phyloP scores from a whole-genome alignment of 2,888 invertebrate species.

The Agapetus fuscipes region DNA sequence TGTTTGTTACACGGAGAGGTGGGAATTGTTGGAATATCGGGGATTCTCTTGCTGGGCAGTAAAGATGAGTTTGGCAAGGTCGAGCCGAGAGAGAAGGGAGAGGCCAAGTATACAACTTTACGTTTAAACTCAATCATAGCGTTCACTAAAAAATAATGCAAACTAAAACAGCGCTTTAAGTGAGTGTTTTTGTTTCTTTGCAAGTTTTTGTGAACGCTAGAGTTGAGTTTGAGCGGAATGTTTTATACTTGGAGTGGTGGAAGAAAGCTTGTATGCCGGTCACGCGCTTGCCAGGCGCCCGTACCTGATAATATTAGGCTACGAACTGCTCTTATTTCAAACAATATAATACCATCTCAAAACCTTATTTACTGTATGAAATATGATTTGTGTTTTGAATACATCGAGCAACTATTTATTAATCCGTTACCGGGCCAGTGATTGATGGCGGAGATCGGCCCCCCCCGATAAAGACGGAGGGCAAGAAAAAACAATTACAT shows the following conservation, averaged over 20 bases:
- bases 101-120: too few species aligned
- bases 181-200: too few species aligned
- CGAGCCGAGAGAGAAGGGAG: neutral
- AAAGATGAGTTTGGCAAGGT: neutral
- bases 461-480: neutral
- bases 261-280: too few species aligned
- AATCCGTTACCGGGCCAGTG: neutral
- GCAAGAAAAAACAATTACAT: neutral
- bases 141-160: too few species aligned
- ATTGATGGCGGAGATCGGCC: neutral
- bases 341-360: conserved; percentile 16
- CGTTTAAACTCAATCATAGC: too few species aligned
- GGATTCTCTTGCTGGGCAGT: neutral
- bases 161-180: too few species aligned
- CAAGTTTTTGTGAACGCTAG: too few species aligned
- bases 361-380: conserved; percentile 17
- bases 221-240: too few species aligned
- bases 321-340: conserved; percentile 8
- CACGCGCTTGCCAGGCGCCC: conserved; percentile 14
- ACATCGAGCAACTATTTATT: conserved; percentile 5
- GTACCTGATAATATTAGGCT: conserved; percentile 16
- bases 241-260: too few species aligned
- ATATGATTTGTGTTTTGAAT: conserved; percentile 20
- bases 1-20: too few species aligned
- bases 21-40: too few species aligned